Base-by-base conservation (phyloP, 2,888 invertebrate genomes). In the Rotaria socialis region DNA sequence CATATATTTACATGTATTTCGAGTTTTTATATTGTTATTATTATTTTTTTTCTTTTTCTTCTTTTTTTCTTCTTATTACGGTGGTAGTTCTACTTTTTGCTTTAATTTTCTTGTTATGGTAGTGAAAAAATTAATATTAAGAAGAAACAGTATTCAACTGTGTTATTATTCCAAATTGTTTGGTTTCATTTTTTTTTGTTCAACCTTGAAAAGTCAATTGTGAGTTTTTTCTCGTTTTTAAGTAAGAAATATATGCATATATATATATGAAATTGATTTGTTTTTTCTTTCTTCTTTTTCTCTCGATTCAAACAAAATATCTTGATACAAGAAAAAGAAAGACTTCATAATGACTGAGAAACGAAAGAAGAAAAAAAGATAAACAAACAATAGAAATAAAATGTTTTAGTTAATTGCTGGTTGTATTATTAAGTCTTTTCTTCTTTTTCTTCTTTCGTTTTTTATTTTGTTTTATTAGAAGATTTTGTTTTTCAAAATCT, bases 61-160 rank as follows among this genome's bases (percentile, higher is more conserved):
- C 27, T 27, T 35, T 60, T 60, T 60, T 60, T 35, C 16, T 67
- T 67, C 67, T 67, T 67, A 27, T 67, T 19, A 67, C 67, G 80
- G 80, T 80, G 80, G 80, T 80, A 80, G 80, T 80, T 80, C 24
- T 22, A 47, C 14, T 67, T 24, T 35, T 35, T 35, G 27, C 35
- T 67, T 67, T 80, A 7, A 14, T 47, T 80, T 7, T 47, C 11
- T 80, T 80, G 24, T 43, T 43, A 22, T 47, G 80, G 67, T 67
- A 67, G 67, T 67, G 67, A 67, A 80, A 80, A 55, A 55, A 55
- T 22, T 55, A 55, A 55, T 55, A 55, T 55, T 55, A 55, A 55
- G 24, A 80, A 80, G n/a, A 80, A 80, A 47, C 80, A 80, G 80
- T 80, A 80, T 80, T 80, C 6, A 80, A 47, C 47, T 80, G 80